A percentile compares a stretch with the other conserved stretches of the same genome.
Evolutionary conservation across 2,797 vertebrate genomes (phyloP).

Genomic region (Enteromius anoplus): DNA sequence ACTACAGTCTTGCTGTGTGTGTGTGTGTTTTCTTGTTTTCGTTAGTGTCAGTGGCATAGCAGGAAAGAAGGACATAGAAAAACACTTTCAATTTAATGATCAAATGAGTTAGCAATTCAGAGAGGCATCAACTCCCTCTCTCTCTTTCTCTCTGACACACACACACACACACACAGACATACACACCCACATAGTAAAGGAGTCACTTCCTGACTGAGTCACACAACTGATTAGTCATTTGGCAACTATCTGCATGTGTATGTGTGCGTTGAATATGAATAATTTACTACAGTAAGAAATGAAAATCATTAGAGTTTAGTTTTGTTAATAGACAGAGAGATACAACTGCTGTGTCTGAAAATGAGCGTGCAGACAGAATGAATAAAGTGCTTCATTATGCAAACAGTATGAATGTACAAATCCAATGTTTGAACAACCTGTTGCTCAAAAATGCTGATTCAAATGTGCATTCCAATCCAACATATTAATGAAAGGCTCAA

Average conservation of each 20-base stretch:
- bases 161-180: conserved; percentile 31
- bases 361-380: not conserved
- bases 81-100: conserved; percentile 44
- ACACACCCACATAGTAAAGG: conserved; percentile 32
- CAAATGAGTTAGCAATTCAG: conserved; percentile 42
- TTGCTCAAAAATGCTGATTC: not conserved
- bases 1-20: conserved; percentile 22
- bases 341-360: conserved; percentile 18
- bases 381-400: not conserved
- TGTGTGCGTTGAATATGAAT: conserved; percentile 30
- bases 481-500: not conserved
- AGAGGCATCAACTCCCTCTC: conserved; percentile 3
- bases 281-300: conserved; percentile 42
- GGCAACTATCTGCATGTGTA: conserved; percentile 34
- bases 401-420: not conserved
- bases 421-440: not conserved
- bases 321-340: conserved; percentile 34
- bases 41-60: conserved; percentile 21
- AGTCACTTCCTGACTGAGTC: conserved; percentile 60
- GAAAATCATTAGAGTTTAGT: conserved; percentile 43
- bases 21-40: not conserved
- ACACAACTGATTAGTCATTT: conserved; percentile 58
- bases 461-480: not conserved
- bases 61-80: conserved; percentile 14
- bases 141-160: not conserved